phyloP scores from a whole-genome alignment of 2,888 invertebrate genomes.

The Diploptera punctata region DNA sequence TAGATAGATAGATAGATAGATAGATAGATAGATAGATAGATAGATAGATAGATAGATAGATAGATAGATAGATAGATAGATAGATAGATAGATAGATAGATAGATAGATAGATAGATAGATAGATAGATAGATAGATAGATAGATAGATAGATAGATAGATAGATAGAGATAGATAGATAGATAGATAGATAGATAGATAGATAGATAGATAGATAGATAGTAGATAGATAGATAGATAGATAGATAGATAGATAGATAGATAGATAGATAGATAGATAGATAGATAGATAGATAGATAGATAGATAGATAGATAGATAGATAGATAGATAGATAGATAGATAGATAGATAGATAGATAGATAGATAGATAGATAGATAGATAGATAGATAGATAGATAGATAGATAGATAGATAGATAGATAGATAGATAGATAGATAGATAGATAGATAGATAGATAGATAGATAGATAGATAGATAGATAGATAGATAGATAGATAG shows the following conservation, averaged over 20 bases:
- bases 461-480: not conserved
- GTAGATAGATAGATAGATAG: no score
- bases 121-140: no score
- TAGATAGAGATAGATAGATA: no score
- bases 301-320: not conserved
- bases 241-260: not conserved
- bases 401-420: not conserved
- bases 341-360: not conserved
- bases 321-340: not conserved
- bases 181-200: no score
- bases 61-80: no score
- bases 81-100: no score
- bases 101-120: no score
- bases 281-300: not conserved
- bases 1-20: no score
- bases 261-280: not conserved
- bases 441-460: not conserved
- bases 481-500: not conserved
- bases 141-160: no score
- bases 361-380: not conserved
- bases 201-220: not conserved
- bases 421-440: not conserved
- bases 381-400: not conserved
- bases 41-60: no score
- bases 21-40: no score